Conservation (phyloP, 2,888 invertebrate genomes). For the Schrankia costaestrigalis region DNA sequence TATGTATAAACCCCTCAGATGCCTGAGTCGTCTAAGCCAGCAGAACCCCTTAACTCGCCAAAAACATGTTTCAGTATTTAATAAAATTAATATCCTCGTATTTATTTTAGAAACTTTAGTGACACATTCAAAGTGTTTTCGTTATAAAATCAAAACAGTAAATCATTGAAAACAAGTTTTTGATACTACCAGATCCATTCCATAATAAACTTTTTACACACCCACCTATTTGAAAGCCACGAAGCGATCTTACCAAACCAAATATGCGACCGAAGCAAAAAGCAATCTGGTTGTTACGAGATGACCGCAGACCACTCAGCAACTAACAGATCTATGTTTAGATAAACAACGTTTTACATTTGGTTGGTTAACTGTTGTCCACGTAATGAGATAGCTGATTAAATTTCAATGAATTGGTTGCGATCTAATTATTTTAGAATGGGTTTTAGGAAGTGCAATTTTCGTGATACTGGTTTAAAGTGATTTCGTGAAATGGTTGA, state of each 20-base stretch:
- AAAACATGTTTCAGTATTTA: too few relatives aligned
- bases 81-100: too few relatives aligned
- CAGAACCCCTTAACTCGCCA: too few relatives aligned
- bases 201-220: slow-evolving; percentile 9
- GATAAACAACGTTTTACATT: slow-evolving; percentile 39
- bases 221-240: slow-evolving; percentile 8
- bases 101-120: too few relatives aligned
- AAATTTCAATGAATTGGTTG: slow-evolving; percentile 22
- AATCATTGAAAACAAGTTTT: not conserved
- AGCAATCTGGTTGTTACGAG: slow-evolving; percentile 27
- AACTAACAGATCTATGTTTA: slow-evolving; percentile 32
- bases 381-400: slow-evolving; percentile 44
- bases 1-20: too few relatives aligned
- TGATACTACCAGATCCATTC: not conserved
- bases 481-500: too few relatives aligned
- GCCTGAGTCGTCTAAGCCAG: too few relatives aligned
- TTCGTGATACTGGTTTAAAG: too few relatives aligned
- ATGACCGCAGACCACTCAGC: slow-evolving; percentile 29
- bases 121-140: too few relatives aligned
- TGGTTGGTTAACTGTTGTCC: slow-evolving; percentile 33
- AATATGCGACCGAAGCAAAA: slow-evolving; percentile 37
- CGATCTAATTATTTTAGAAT: too few relatives aligned
- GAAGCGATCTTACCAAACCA: slow-evolving; percentile 27
- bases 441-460: too few relatives aligned
- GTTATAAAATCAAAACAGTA: not conserved